Conservation (phyloP, 2,888 invertebrate genomes). For the Oxytorus armatus region DNA sequence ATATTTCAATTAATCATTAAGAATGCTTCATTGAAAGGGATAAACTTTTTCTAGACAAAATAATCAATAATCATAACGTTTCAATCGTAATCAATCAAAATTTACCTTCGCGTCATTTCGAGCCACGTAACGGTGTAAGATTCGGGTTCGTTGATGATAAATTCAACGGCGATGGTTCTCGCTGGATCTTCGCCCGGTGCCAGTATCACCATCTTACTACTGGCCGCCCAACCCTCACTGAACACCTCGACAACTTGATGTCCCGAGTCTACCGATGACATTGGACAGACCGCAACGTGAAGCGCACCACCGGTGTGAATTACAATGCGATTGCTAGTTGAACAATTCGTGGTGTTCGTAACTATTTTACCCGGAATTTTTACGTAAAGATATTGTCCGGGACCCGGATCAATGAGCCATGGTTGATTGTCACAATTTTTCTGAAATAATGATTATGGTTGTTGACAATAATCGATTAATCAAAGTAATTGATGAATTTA, state of each 20-base stretch:
- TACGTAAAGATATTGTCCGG: constrained; percentile 91
- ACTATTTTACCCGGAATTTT: constrained; percentile 89
- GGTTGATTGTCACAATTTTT: constrained; percentile 92
- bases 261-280: constrained; percentile 85
- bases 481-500: neutral
- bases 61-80: too few relatives aligned
- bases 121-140: constrained; percentile 93
- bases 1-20: too few relatives aligned
- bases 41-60: too few relatives aligned
- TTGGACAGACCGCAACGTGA: constrained; percentile 88
- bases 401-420: constrained; percentile 92
- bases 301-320: constrained; percentile 90
- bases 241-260: constrained; percentile 92
- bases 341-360: constrained; percentile 87
- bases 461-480: neutral
- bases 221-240: constrained; percentile 91
- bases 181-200: constrained; percentile 88
- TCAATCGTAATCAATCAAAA: neutral
- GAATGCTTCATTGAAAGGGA: too few relatives aligned
- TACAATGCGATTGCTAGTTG: constrained; percentile 91
- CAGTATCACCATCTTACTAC: constrained; percentile 80
- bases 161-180: constrained; percentile 91
- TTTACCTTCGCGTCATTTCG: constrained; percentile 90
- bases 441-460: constrained; percentile 84
- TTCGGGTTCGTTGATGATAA: constrained; percentile 90